Evolutionary conservation across 2,113 vertebrate species (phyloP).

Genomic region (Willisornis vidua): DNA sequence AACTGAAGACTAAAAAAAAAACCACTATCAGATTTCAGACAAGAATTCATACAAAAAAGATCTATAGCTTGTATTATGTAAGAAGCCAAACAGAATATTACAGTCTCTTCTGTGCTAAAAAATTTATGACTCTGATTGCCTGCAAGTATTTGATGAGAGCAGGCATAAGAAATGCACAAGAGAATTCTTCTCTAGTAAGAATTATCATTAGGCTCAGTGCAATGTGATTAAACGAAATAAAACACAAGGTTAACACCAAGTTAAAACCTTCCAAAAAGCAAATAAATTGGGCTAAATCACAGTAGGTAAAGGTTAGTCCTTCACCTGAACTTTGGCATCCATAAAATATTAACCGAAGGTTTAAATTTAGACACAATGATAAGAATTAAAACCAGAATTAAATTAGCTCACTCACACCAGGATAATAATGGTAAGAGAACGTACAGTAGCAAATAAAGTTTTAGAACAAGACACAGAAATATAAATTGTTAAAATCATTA

Average conservation of each 20-base stretch:
- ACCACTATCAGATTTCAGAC: neutral
- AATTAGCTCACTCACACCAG: neutral
- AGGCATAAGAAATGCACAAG: neutral
- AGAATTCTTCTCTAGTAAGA: neutral
- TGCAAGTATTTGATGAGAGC: neutral
- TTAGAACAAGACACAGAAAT: neutral
- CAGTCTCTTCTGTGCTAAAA: constrained; percentile 12
- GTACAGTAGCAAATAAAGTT: neutral
- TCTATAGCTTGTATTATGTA: neutral
- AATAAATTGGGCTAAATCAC: neutral
- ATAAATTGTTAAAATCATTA: neutral
- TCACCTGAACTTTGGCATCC: neutral
- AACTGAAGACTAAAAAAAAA: neutral
- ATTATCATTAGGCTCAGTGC: neutral
- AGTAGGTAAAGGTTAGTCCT: neutral
- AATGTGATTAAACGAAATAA: constrained; percentile 1
- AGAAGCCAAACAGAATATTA: neutral
- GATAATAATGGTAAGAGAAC: neutral
- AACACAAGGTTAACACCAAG: neutral
- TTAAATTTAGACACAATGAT: neutral
- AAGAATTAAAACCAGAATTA: neutral
- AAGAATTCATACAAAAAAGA: neutral
- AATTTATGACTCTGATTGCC: neutral
- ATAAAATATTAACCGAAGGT: neutral
- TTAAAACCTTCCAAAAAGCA: neutral